Percentiles rank a stretch among this genome's conserved stretches.
Conservation (phyloP, 2,888 invertebrate species). For the Anorthoa munda region DNA sequence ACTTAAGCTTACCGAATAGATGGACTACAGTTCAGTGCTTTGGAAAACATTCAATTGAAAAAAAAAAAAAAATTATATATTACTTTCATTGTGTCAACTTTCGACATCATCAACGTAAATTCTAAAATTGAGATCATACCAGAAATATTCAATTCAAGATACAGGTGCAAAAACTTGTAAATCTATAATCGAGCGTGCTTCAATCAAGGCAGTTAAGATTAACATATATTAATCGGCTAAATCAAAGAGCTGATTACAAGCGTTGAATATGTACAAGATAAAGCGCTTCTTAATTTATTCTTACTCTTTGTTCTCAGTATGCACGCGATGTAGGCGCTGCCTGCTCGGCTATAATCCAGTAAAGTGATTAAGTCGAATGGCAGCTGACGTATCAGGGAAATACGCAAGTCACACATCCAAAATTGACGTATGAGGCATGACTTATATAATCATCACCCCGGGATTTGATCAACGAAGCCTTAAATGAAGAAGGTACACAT, state of each 20-base stretch:
- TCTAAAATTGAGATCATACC: not conserved
- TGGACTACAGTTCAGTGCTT: constrained; percentile 25
- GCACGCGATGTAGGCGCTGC: constrained; percentile 39
- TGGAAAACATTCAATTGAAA: constrained; percentile 20
- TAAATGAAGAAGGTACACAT: not conserved
- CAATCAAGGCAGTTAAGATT: constrained; percentile 46
- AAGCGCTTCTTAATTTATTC: constrained; percentile 49
- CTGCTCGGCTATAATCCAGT: constrained; percentile 42
- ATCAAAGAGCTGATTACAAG: constrained; percentile 38
- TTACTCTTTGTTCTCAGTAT: constrained; percentile 42
- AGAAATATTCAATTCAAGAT: constrained; percentile 35
- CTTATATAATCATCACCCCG: constrained; percentile 6
- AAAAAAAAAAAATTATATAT: constrained; percentile 16
- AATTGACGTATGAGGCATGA: not conserved
- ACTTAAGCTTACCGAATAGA: constrained; percentile 47
- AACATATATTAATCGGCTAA: constrained; percentile 46
- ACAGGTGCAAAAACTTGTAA: constrained; percentile 29
- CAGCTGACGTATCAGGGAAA: constrained; percentile 46
- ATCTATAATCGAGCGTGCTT: constrained; percentile 30
- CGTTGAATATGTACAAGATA: constrained; percentile 16
- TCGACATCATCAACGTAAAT: not conserved
- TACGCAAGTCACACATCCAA: constrained; percentile 40
- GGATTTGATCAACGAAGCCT: not conserved
- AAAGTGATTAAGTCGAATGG: constrained; percentile 36
- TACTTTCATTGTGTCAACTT: not conserved